Conservation (phyloP, 2,888 invertebrate genomes). For the Conops quadrifasciatus region DNA sequence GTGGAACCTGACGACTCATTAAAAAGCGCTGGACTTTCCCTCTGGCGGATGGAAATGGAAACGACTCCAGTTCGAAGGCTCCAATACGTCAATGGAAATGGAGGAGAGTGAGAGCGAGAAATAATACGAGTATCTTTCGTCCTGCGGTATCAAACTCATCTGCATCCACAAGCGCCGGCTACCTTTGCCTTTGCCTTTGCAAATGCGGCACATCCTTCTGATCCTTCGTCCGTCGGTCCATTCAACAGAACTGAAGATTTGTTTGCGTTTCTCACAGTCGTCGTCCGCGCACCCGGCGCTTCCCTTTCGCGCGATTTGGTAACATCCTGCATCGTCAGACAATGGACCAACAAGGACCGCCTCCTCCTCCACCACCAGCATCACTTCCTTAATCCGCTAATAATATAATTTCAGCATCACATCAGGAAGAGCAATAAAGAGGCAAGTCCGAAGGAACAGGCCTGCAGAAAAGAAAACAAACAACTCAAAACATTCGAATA, state of each 20-base stretch:
- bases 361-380: constrained; percentile 43
- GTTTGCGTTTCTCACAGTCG: constrained; percentile 54
- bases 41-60: not conserved
- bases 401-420: constrained; percentile 50
- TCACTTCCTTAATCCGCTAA: constrained; percentile 54
- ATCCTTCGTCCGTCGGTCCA: not conserved
- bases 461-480: constrained; percentile 24
- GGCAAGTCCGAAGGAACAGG: not conserved
- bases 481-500: constrained; percentile 33
- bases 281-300: constrained; percentile 29
- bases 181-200: not conserved
- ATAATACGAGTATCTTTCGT: not conserved
- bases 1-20: not conserved
- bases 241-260: constrained; percentile 32
- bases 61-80: not conserved
- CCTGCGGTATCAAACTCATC: not conserved
- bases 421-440: not conserved
- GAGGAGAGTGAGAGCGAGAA: no score
- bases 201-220: not conserved
- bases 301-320: constrained; percentile 5
- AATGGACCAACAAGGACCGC: constrained; percentile 32
- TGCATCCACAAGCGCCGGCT: not conserved
- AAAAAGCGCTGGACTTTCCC: not conserved
- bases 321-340: constrained; percentile 36
- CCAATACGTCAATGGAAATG: no score